Evolutionary conservation across 2,888 invertebrate species (phyloP), one percentile per base, ranked within the genome.

Genomic region (Dioctria linearis): DNA sequence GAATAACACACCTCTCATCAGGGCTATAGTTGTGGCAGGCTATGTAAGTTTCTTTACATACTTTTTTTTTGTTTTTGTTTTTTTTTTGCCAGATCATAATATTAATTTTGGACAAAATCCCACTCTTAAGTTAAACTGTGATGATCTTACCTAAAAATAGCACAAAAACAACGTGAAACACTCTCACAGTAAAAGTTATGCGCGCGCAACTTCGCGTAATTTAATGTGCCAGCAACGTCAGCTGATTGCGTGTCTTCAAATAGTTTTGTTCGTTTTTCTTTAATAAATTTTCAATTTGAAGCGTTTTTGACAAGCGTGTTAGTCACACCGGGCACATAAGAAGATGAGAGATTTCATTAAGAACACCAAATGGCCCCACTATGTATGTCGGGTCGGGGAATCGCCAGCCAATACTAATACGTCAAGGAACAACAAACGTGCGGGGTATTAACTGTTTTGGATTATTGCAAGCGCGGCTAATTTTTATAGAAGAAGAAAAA

Each of bases 171-270:
- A 63, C 61, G 40, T 13, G 63, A n/a, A 42, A 37, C 25, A 13
- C 25, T 4, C 67, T 25, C 4, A 4, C 67, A n/a, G 25, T 42
- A 6, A 9, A 8, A 9, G 40, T 11, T n/a, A 43, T 76, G 76
- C 63, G 76, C 63, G 63, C 76, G 76, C 76, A 76, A 2, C 42
- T 46, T 4, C 40, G 13, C 49, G 39, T 54, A 63, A 42, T 51
- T 40, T 8, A 25, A 40, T 51, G 37, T 39, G 76, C 39, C 63
- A 63, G 43, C 39, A 63, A 39, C 76, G 63, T 49, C 76, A 76
- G 76, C 76, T 76, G 76, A 63, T 63, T 76, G 61, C 63, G 76
- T 49, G 13, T 49, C 49, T 25, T 76, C 11, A 43, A 61, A 46
- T 63, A 46, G 40, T 46, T 54, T 39, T 6, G n/a, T 11, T 49